Conservation (phyloP, 2,113 vertebrate genomes). For the Boleophthalmus pectinirostris region DNA sequence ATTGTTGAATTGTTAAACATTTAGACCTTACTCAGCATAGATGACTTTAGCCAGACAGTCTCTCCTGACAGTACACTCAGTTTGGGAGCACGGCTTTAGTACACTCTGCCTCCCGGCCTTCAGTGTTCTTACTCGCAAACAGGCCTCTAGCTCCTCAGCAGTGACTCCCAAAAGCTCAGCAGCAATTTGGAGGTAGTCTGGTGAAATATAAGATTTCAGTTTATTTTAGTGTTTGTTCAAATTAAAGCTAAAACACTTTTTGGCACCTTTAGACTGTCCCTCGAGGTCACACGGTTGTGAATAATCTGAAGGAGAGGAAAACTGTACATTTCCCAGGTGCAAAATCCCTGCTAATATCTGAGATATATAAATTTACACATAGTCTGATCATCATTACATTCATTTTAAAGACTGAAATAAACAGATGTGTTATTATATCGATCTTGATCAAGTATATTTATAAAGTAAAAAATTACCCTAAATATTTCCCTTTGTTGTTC, state of each 20-base stretch:
- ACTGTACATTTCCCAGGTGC: slow-evolving; percentile 87
- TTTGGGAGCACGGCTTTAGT: slow-evolving; percentile 85
- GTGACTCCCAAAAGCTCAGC: slow-evolving; percentile 82
- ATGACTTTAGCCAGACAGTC: slow-evolving; percentile 94
- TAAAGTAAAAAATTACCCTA: slow-evolving; percentile 76
- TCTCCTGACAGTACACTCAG: slow-evolving; percentile 85
- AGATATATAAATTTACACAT: slow-evolving; percentile 1
- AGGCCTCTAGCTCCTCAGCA: slow-evolving; percentile 74
- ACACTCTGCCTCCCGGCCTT: slow-evolving; percentile 88
- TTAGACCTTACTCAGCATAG: slow-evolving; percentile 79
- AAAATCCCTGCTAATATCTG: slow-evolving; percentile 89
- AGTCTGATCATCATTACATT: not conserved
- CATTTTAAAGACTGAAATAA: not conserved
- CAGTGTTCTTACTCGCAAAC: slow-evolving; percentile 82
- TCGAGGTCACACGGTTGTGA: slow-evolving; percentile 82
- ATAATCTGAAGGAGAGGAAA: slow-evolving; percentile 81
- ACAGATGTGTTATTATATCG: not conserved
- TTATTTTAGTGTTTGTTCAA: not conserved
- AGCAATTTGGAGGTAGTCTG: slow-evolving; percentile 78
- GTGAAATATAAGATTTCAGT: not conserved
- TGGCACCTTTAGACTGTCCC: slow-evolving; percentile 79
- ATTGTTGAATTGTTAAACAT: not conserved
- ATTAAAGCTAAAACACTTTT: not conserved
- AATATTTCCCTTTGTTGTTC: slow-evolving; percentile 85
- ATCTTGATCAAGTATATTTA: not conserved